phyloP scores from a whole-genome alignment of 1,140 invertebrate genomes.

The Leptopilina boulardi region DNA sequence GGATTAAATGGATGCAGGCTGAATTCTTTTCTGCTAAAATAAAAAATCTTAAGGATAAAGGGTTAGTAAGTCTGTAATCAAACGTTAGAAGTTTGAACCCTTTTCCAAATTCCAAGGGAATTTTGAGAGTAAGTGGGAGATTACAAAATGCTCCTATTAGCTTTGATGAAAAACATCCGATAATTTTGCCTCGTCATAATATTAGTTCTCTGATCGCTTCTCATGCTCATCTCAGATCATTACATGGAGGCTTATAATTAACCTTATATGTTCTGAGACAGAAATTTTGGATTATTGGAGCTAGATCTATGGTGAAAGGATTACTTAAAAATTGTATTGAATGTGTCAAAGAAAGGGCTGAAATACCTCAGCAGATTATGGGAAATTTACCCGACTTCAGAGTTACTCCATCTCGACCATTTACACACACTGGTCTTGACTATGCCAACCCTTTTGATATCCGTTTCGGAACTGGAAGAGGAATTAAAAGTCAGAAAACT shows the following conservation, averaged over 20 bases:
- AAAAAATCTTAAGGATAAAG: background rate
- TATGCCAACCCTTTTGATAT: too few relatives aligned
- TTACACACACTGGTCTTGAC: too few relatives aligned
- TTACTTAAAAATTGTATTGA: too few relatives aligned
- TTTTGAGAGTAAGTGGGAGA: constrained; percentile 26
- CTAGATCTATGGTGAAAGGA: too few relatives aligned
- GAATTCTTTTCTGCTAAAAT: background rate
- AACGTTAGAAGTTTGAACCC: background rate
- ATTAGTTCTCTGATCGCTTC: background rate
- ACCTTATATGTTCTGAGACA: background rate
- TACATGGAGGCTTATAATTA: constrained; percentile 47
- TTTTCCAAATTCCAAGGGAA: background rate
- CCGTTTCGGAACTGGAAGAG: background rate
- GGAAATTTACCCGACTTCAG: too few relatives aligned
- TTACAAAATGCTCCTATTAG: background rate
- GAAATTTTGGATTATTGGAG: background rate
- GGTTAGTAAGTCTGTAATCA: background rate
- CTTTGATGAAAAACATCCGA: background rate
- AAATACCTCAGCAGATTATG: too few relatives aligned
- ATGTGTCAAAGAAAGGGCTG: too few relatives aligned
- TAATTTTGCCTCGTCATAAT: background rate
- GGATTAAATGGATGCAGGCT: too few relatives aligned
- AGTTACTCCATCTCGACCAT: too few relatives aligned
- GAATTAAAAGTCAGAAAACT: background rate
- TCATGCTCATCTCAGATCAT: background rate